Evolutionary conservation across 2,888 invertebrate genomes (phyloP).

Genomic region (Beris morrisii): DNA sequence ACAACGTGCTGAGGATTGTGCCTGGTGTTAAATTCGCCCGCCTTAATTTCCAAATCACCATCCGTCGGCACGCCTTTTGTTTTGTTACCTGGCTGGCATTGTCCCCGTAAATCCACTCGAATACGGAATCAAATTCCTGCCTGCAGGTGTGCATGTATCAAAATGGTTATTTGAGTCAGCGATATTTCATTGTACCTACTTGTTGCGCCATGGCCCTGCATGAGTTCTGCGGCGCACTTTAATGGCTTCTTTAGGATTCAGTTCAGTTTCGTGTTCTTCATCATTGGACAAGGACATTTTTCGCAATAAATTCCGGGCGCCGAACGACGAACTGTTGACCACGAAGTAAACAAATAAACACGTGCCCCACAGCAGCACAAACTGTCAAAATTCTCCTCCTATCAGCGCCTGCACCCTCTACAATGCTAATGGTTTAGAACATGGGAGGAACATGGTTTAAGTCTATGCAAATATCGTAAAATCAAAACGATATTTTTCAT

Average conservation of each 20-base stretch:
- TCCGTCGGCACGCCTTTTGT: slow-evolving; percentile 44
- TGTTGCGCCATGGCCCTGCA: slow-evolving; percentile 36
- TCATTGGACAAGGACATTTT: slow-evolving; percentile 1
- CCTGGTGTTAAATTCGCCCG: slow-evolving; percentile 51
- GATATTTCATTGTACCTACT: slow-evolving; percentile 24
- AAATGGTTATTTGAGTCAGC: neutral
- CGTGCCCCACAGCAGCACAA: no score
- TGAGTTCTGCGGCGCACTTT: slow-evolving; percentile 22
- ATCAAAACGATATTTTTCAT: no score
- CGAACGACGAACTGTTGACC: no score
- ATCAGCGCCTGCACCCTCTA: no score
- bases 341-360: slow-evolving; percentile 11
- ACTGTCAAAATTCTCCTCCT: no score
- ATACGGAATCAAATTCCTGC: slow-evolving; percentile 50
- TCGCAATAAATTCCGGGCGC: no score
- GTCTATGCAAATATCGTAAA: no score
- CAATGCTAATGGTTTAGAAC: no score
- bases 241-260: neutral
- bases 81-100: slow-evolving; percentile 38
- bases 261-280: neutral
- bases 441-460: no score
- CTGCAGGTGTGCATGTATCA: slow-evolving; percentile 40
- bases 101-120: slow-evolving; percentile 47
- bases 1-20: slow-evolving; percentile 50
- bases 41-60: slow-evolving; percentile 52